Conservation (phyloP, 2,888 invertebrate species). For the Drosophila histrio region DNA sequence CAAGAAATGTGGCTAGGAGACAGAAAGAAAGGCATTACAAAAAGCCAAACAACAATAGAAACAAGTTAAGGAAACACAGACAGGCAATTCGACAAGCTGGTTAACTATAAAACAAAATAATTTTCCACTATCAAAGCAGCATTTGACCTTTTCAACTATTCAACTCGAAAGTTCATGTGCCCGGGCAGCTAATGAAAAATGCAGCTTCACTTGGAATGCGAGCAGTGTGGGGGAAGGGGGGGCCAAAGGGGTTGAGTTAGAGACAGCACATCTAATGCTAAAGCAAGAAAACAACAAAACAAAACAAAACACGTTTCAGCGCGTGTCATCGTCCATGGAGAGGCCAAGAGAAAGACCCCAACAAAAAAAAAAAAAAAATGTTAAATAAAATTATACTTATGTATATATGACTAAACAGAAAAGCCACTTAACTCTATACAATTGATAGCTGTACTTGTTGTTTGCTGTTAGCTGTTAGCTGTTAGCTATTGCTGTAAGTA, state of each 20-base stretch:
- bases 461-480: constrained; percentile 4
- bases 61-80: constrained; percentile 24
- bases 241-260: neutral
- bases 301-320: constrained; percentile 67
- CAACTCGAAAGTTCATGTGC: constrained; percentile 74
- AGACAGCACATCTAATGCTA: constrained; percentile 47
- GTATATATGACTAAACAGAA: constrained; percentile 62
- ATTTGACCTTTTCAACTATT: constrained; percentile 72
- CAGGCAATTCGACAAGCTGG: constrained; percentile 36
- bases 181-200: constrained; percentile 62
- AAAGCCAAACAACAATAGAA: constrained; percentile 11
- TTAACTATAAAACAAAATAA: constrained; percentile 58
- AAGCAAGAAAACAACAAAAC: constrained; percentile 13
- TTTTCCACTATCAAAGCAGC: constrained; percentile 64
- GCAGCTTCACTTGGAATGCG: constrained; percentile 51
- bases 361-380: constrained; percentile 4
- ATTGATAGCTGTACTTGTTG: constrained; percentile 54
- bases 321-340: constrained; percentile 72
- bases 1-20: constrained; percentile 42
- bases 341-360: constrained; percentile 74
- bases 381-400: constrained; percentile 27
- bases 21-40: constrained; percentile 49
- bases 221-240: constrained; percentile 11
- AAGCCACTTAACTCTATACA: constrained; percentile 67
- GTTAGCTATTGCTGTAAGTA: constrained; percentile 1